phyloP scores from a whole-genome alignment of 2,797 vertebrate genomes.

The Rhinella marina region DNA sequence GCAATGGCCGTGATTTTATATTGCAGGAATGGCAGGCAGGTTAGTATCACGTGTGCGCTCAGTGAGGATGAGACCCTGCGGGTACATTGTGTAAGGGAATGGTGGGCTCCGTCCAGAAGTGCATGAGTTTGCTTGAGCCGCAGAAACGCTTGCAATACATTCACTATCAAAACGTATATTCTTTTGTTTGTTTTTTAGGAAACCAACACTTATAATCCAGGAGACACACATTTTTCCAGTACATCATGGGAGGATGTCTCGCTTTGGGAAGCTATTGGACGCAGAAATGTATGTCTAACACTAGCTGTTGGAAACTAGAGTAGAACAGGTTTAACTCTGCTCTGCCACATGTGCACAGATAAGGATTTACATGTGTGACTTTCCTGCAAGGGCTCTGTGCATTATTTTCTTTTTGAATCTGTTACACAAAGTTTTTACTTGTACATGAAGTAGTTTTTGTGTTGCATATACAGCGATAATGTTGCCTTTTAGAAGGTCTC shows the following conservation, averaged over 20 bases:
- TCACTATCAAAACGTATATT: conserved; percentile 57
- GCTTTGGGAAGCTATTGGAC: conserved; percentile 81
- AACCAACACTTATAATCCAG: conserved; percentile 81
- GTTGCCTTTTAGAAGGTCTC: neutral
- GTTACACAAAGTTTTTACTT: neutral
- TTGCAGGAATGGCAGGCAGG: neutral
- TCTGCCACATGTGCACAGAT: conserved; percentile 43
- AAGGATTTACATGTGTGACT: conserved; percentile 8
- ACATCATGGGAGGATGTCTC: conserved; percentile 93
- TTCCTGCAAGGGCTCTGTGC: conserved; percentile 14
- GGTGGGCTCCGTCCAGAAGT: neutral
- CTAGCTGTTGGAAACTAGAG: conserved; percentile 54
- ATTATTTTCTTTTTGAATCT: neutral
- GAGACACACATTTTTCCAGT: conserved; percentile 82
- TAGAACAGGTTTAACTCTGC: conserved; percentile 46
- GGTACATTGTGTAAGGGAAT: neutral
- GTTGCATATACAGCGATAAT: neutral
- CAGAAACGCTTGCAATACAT: conserved; percentile 38
- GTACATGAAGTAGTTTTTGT: neutral
- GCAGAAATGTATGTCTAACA: conserved; percentile 76
- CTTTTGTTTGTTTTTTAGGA: conserved; percentile 74
- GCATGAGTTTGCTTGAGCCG: conserved; percentile 32
- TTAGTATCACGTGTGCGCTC: neutral
- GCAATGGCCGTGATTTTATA: neutral
- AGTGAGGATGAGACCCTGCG: neutral